Evolutionary conservation across 2,888 invertebrate genomes (phyloP).

Genomic region (Boloria selene): DNA sequence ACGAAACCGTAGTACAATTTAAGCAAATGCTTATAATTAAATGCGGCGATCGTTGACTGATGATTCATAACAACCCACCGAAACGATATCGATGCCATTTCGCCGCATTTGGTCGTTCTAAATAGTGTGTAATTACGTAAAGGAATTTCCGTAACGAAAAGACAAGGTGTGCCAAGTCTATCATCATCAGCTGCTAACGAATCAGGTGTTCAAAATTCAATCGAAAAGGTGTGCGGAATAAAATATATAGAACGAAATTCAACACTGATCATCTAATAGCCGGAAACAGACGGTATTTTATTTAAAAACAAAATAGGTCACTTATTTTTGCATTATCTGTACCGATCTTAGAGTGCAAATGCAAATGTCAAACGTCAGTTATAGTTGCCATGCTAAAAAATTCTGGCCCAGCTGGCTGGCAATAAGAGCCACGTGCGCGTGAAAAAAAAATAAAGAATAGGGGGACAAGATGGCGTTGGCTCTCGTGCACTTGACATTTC

Average conservation of each 20-base stretch:
- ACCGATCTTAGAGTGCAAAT: conserved; percentile 56
- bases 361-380: conserved; percentile 59
- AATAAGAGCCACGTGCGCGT: conserved; percentile 75
- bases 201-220: conserved; percentile 73
- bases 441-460: conserved; percentile 66
- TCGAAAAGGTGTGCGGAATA: conserved; percentile 66
- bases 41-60: conserved; percentile 21
- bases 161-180: conserved; percentile 65
- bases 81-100: conserved; percentile 27
- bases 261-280: conserved; percentile 47
- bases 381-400: conserved; percentile 53
- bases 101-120: conserved; percentile 34
- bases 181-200: conserved; percentile 62
- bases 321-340: conserved; percentile 62
- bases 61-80: conserved; percentile 28
- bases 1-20: conserved; percentile 18
- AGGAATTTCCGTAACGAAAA: conserved; percentile 72
- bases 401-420: conserved; percentile 74
- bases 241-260: conserved; percentile 49
- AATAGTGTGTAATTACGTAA: conserved; percentile 63
- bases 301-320: conserved; percentile 73
- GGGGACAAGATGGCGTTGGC: conserved; percentile 71
- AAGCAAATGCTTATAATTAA: conserved; percentile 18
- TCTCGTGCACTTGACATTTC: conserved; percentile 80
- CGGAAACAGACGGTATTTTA: conserved; percentile 51